Conservation (phyloP, 1,140 invertebrate genomes). For the Halyomorpha halys region DNA sequence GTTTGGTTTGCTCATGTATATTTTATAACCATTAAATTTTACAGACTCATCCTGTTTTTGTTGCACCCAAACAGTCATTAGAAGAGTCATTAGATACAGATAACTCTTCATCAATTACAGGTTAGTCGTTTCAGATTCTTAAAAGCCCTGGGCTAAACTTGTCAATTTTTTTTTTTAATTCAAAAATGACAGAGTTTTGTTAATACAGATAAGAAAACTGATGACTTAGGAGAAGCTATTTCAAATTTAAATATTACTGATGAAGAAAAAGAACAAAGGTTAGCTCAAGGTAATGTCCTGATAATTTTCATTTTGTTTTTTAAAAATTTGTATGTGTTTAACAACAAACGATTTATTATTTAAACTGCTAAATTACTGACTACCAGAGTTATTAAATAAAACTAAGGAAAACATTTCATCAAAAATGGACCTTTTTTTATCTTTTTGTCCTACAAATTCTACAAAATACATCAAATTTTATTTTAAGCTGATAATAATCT, state of each 20-base stretch:
- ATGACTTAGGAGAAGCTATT: constrained; percentile 14
- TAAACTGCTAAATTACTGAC: too few relatives aligned
- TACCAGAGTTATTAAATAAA: too few relatives aligned
- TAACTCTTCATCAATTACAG: constrained; percentile 19
- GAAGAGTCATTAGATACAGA: constrained; percentile 53
- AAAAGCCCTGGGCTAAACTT: constrained; percentile 19
- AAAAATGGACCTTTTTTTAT: too few relatives aligned
- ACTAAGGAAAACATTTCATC: too few relatives aligned
- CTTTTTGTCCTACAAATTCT: too few relatives aligned
- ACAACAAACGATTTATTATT: constrained; percentile 5
- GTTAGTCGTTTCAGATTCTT: not conserved
- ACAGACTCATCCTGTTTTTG: constrained; percentile 37
- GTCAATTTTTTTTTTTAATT: constrained; percentile 14
- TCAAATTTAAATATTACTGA: constrained; percentile 70
- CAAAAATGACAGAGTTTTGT: constrained; percentile 9
- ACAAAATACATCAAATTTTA: too few relatives aligned
- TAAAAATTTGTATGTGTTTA: not conserved
- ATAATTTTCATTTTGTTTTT: constrained; percentile 3
- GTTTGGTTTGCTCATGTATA: too few relatives aligned
- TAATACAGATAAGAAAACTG: constrained; percentile 9
- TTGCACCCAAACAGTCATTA: constrained; percentile 53
- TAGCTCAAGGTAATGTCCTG: constrained; percentile 37
- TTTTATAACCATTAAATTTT: not conserved
- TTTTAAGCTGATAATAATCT: too few relatives aligned
- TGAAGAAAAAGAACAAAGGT: constrained; percentile 73